A percentile compares a stretch with the other conserved stretches of the same genome.
These are phyloP conservation scores for Heliothis subflexa DNA, from an alignment of 1,140 invertebrate species.

Conservation along the genomic window DNA sequence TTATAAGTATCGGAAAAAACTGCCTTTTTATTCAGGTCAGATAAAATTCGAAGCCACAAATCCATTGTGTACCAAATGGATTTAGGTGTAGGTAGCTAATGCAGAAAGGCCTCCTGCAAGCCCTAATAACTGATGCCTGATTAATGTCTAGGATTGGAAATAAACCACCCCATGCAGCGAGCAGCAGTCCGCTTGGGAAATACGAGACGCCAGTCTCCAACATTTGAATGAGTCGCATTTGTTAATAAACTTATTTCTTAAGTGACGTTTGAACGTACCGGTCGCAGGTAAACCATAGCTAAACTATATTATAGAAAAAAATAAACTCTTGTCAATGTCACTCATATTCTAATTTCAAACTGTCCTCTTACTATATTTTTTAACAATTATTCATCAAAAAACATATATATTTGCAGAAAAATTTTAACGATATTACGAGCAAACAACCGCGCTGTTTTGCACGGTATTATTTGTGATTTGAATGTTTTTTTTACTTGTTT, in stretches of 20 bases:
- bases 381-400: constrained; percentile 63
- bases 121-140: too few relatives aligned
- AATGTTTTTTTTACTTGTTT: constrained; percentile 62
- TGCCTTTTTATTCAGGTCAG: too few relatives aligned
- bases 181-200: too few relatives aligned
- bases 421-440: constrained; percentile 58
- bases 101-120: too few relatives aligned
- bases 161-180: too few relatives aligned
- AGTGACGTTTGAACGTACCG: background rate
- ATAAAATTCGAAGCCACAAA: too few relatives aligned
- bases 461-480: constrained; percentile 55
- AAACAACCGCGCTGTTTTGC: constrained; percentile 48
- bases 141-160: too few relatives aligned
- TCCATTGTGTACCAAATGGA: too few relatives aligned
- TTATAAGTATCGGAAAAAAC: too few relatives aligned
- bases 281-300: background rate
- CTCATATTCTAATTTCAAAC: constrained; percentile 68
- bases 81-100: too few relatives aligned
- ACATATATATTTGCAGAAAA: constrained; percentile 58
- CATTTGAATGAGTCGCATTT: too few relatives aligned
- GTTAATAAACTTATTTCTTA: background rate
- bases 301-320: constrained; percentile 2
- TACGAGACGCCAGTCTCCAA: too few relatives aligned
- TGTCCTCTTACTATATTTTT: constrained; percentile 63
- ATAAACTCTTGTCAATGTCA: constrained; percentile 57